Evolutionary conservation across 2,113 vertebrate genomes (phyloP), one percentile per base, ranked within the genome.

Genomic region (Nipponia nippon): DNA sequence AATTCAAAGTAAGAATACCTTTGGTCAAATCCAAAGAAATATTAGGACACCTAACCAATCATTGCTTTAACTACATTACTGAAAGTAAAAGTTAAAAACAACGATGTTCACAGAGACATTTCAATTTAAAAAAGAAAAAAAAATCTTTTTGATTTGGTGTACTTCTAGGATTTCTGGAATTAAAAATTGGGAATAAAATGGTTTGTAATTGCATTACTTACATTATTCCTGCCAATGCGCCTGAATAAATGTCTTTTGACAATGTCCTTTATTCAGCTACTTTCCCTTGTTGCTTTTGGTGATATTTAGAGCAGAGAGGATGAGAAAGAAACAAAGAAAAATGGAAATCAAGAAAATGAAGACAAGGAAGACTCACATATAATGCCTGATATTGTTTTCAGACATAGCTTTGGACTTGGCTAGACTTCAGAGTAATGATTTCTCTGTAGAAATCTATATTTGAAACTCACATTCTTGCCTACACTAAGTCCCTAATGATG

Each of bases 131-230:
- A 25, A 61, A 9, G 4, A 34, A 40, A 34, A 40, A 34, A 38
- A 61, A n/a, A 2, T 0, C 1, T 9, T n/a, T 50, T 75, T 50
- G 1, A 30, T 76, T 81, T 75, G 2, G 4, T 49, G 11, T 62
- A 23, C 10, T 87, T 75, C 25, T 71, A 47, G 17, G 15, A 16
- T 58, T 84, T 2, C 19, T 91, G 49, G 19, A 73, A 70, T 65
- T 78, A 53, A 89, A 66, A 56, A 52, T 11, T 13, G 15, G 26
- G 25, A 90, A 52, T 67, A 83, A 92, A 90, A 75, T 76, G 4
- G 3, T 47, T 56, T 69, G 16, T 52, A 76, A 50, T 70, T 84
- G 52, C 21, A 75, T 72, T 53, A 65, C 22, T 84, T 86, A 49
- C 5, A 14, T 61, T 76, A 46, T 66, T 79, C 11, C 22, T 86